Evolutionary conservation across 2,113 vertebrate genomes (phyloP).

Genomic region (Xenopus borealis): DNA sequence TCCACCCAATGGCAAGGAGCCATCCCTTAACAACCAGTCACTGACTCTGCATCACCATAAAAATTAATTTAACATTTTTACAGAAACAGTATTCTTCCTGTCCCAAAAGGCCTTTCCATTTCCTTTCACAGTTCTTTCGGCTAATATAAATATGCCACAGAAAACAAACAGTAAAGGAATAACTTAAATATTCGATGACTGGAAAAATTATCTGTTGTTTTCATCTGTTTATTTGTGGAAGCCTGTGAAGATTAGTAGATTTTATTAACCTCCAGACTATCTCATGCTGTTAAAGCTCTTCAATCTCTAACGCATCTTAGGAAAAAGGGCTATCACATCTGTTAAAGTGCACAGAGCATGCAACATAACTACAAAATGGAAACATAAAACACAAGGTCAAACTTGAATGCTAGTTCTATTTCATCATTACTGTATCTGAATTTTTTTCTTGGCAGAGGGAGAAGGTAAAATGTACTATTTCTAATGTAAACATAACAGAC

Average conservation of each 20-base stretch:
- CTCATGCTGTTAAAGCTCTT: slow-evolving; percentile 53
- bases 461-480: too few species aligned
- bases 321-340: slow-evolving; percentile 55
- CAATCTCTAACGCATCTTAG: slow-evolving; percentile 48
- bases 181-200: slow-evolving; percentile 58
- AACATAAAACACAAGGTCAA: slow-evolving; percentile 12
- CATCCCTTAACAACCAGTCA: slow-evolving; percentile 68
- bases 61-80: slow-evolving; percentile 71
- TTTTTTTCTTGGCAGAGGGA: too few species aligned
- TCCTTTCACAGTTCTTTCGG: slow-evolving; percentile 59
- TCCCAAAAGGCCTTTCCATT: slow-evolving; percentile 64
- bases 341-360: slow-evolving; percentile 46
- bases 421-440: neutral
- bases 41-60: slow-evolving; percentile 69
- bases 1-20: slow-evolving; percentile 71
- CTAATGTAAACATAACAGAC: too few species aligned
- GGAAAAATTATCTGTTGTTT: slow-evolving; percentile 58
- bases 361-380: slow-evolving; percentile 42
- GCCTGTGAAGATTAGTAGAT: slow-evolving; percentile 47
- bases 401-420: slow-evolving; percentile 14
- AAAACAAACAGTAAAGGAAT: slow-evolving; percentile 53
- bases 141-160: slow-evolving; percentile 55
- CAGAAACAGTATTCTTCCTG: slow-evolving; percentile 66
- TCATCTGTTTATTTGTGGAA: slow-evolving; percentile 59
- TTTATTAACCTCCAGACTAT: slow-evolving; percentile 55